These are phyloP conservation scores for Copidosoma aretas DNA, from an alignment of 2,888 invertebrate genomes.

Conservation along the genomic window DNA sequence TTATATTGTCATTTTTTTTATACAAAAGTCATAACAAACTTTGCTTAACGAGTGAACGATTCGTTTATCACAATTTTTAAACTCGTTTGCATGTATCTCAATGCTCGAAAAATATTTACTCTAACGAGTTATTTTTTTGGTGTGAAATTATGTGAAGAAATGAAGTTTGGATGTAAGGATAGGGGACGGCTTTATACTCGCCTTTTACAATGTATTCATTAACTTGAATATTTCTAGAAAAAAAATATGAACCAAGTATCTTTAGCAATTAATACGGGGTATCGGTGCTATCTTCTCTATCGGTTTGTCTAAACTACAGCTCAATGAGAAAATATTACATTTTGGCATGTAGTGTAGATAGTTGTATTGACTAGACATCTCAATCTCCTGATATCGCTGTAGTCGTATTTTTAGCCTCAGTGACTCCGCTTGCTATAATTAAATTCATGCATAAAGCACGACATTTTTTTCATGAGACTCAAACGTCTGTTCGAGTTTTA, in stretches of 20 bases:
- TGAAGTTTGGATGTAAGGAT: neutral
- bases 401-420: constrained; percentile 1
- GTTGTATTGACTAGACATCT: constrained; percentile 55
- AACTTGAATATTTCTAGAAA: constrained; percentile 13
- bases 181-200: neutral
- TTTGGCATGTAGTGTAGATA: too few relatives aligned
- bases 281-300: too few relatives aligned
- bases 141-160: neutral
- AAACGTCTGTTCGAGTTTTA: too few relatives aligned
- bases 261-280: neutral
- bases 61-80: constrained; percentile 36
- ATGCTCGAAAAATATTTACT: constrained; percentile 28
- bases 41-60: too few relatives aligned
- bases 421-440: constrained; percentile 7
- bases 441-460: too few relatives aligned
- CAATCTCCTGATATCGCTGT: constrained; percentile 47
- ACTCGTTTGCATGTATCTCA: constrained; percentile 12
- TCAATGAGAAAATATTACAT: too few relatives aligned
- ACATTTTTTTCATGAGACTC: too few relatives aligned
- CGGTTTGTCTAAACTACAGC: too few relatives aligned
- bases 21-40: too few relatives aligned
- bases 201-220: neutral
- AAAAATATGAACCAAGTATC: constrained; percentile 6
- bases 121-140: constrained; percentile 12
- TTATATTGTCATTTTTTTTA: too few relatives aligned